Percentiles rank a stretch among this genome's conserved stretches.
Conservation (phyloP, 2,888 invertebrate genomes). For the Celastrina argiolus region DNA sequence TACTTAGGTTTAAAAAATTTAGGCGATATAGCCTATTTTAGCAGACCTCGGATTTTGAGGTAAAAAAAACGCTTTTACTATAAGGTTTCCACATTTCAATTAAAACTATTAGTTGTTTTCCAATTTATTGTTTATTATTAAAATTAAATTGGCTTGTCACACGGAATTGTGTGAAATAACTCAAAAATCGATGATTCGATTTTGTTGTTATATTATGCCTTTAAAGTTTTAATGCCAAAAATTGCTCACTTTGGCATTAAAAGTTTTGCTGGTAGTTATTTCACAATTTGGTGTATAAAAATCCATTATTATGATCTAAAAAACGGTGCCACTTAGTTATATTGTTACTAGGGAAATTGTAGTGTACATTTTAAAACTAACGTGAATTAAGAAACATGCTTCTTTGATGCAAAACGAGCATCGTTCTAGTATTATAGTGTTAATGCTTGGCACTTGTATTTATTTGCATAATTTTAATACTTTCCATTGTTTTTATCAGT, state of each 20-base stretch:
- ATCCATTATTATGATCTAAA: slow-evolving; percentile 21
- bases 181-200: no score
- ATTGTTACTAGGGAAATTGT: slow-evolving; percentile 23
- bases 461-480: slow-evolving; percentile 26
- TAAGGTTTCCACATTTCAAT: slow-evolving; percentile 4
- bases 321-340: slow-evolving; percentile 22
- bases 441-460: slow-evolving; percentile 28
- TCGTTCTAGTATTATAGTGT: slow-evolving; percentile 32
- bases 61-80: slow-evolving; percentile 13
- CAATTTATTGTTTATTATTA: neutral
- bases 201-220: no score
- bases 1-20: neutral
- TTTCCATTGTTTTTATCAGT: slow-evolving; percentile 48
- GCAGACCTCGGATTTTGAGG: neutral
- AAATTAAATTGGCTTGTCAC: neutral
- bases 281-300: neutral
- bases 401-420: slow-evolving; percentile 9
- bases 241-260: neutral
- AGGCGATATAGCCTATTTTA: neutral
- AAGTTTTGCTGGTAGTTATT: neutral
- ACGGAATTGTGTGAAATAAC: neutral
- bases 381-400: slow-evolving; percentile 16
- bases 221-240: no score
- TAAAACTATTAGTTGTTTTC: neutral
- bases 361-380: slow-evolving; percentile 24